A percentile compares a stretch with the other conserved stretches of the same genome.
Conservation (phyloP, 1,140 invertebrate genomes). For the Orius laevigatus region DNA sequence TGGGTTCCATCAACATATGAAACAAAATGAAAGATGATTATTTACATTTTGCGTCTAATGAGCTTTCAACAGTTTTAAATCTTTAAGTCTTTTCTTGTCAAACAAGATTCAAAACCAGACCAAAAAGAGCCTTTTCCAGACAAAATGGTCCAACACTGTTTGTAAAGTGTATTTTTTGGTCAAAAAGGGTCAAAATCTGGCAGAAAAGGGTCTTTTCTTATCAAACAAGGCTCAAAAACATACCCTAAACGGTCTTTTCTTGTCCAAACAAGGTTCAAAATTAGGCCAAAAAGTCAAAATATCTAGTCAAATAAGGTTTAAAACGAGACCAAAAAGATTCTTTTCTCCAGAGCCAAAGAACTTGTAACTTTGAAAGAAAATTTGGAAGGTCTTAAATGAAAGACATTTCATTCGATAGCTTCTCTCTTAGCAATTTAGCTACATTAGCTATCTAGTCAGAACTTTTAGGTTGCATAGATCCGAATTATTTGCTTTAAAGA, state of each 20-base stretch:
- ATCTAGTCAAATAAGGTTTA: not conserved
- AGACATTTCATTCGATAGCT: too few relatives aligned
- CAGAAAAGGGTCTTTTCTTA: too few relatives aligned
- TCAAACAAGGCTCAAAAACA: not conserved
- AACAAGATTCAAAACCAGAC: too few relatives aligned
- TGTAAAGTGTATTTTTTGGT: not conserved
- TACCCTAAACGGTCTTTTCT: not conserved
- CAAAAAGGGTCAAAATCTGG: too few relatives aligned
- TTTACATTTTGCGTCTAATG: too few relatives aligned
- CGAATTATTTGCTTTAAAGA: too few relatives aligned
- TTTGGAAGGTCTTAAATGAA: not conserved
- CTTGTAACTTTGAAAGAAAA: not conserved
- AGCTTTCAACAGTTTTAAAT: too few relatives aligned
- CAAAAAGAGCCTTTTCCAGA: not conserved
- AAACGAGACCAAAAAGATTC: not conserved
- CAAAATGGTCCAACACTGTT: too few relatives aligned
- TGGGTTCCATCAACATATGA: not conserved
- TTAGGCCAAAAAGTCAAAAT: not conserved
- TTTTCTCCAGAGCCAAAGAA: not conserved
- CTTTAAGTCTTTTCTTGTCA: not conserved
- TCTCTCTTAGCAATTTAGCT: too few relatives aligned
- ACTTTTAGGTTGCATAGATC: too few relatives aligned
- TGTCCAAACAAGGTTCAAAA: not conserved
- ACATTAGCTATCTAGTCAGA: too few relatives aligned
- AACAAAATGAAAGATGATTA: too few relatives aligned